Conservation (phyloP, 2,113 vertebrate species). For the Forbesichthys agassizii region DNA sequence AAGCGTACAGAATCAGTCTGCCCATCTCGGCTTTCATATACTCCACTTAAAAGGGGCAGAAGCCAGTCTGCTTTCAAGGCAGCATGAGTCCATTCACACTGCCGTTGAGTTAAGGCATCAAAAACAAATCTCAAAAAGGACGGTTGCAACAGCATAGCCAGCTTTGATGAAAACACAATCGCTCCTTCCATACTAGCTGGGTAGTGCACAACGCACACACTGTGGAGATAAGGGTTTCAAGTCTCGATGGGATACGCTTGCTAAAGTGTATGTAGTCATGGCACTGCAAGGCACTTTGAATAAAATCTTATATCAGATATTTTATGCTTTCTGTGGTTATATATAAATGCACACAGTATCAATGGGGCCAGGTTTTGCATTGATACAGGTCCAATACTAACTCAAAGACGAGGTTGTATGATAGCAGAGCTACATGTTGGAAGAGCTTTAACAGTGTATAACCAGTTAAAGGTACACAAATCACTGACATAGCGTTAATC, state of each 20-base stretch:
- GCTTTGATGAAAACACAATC: constrained; percentile 49
- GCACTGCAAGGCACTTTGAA: constrained; percentile 3
- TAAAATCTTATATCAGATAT: background rate
- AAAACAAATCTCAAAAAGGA: constrained; percentile 56
- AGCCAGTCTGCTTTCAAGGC: constrained; percentile 61
- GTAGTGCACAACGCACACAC: background rate
- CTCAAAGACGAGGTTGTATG: too few relatives aligned
- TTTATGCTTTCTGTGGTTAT: constrained; percentile 7
- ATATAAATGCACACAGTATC: too few relatives aligned
- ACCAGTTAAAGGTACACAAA: constrained; percentile 17
- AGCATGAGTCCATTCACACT: constrained; percentile 54
- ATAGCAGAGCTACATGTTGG: too few relatives aligned
- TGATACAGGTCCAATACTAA: too few relatives aligned
- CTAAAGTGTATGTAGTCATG: constrained; percentile 37
- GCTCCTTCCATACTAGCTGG: constrained; percentile 29
- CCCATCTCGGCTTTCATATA: constrained; percentile 48
- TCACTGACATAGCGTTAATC: constrained; percentile 10
- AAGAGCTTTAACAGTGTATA: background rate
- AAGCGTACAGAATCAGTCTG: constrained; percentile 42
- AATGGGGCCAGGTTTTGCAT: too few relatives aligned
- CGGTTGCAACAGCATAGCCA: constrained; percentile 46
- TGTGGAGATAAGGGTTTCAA: constrained; percentile 13
- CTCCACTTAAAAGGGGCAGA: constrained; percentile 55
- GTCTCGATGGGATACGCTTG: constrained; percentile 12
- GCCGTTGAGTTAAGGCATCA: constrained; percentile 52